phyloP scores from a whole-genome alignment of 2,888 invertebrate genomes.

The Frankliniella fusca region DNA sequence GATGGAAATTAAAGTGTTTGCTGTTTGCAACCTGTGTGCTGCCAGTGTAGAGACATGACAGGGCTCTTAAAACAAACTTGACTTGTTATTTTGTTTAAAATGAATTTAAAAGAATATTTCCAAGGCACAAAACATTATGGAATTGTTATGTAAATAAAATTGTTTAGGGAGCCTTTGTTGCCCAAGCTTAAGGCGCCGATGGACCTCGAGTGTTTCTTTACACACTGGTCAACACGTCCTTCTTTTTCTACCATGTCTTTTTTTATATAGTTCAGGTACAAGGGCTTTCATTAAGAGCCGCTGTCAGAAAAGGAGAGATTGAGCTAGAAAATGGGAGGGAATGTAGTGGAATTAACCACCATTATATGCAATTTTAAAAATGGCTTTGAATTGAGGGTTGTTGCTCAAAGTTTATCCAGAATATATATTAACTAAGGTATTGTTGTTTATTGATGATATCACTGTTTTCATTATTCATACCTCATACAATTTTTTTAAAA shows the following conservation, averaged over 20 bases:
- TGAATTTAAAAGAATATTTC: constrained; percentile 2
- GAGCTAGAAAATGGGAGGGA: constrained; percentile 8
- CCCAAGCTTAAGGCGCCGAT: constrained; percentile 14
- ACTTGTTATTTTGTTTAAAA: constrained; percentile 5
- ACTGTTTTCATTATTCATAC: constrained; percentile 17
- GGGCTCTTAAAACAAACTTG: constrained; percentile 16
- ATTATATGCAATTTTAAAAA: constrained; percentile 13
- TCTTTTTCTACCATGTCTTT: constrained; percentile 12
- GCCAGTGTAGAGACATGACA: constrained; percentile 17
- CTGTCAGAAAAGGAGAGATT: background rate
- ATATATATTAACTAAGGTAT: constrained; percentile 9
- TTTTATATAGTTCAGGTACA: constrained; percentile 23
- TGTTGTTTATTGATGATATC: constrained; percentile 16
- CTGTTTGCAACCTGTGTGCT: background rate
- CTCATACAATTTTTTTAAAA: background rate
- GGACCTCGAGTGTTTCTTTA: constrained; percentile 1
- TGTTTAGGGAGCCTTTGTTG: constrained; percentile 18
- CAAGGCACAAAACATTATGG: constrained; percentile 11
- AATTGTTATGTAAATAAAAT: constrained; percentile 24
- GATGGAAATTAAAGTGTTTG: background rate
- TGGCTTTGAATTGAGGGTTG: constrained; percentile 16
- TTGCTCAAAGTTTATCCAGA: constrained; percentile 26
- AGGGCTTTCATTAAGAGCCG: constrained; percentile 17
- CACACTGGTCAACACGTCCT: constrained; percentile 19
- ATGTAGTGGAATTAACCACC: background rate